phyloP scores from a whole-genome alignment of 2,888 invertebrate genomes.

The Lypha dubia region DNA sequence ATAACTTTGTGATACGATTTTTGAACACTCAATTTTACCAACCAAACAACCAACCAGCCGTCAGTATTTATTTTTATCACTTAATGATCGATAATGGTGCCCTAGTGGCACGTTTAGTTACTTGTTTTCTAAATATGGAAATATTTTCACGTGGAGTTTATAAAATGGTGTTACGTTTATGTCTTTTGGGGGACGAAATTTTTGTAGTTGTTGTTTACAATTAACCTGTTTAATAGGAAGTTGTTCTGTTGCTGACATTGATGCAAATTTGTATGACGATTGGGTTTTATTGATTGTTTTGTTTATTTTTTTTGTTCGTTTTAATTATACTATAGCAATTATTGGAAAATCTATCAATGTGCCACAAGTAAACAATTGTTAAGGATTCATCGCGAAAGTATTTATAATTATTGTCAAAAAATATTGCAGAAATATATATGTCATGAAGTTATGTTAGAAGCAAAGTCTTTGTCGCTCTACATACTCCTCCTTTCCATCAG shows the following conservation, averaged over 20 bases:
- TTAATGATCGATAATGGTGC: not conserved
- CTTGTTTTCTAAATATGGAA: not conserved
- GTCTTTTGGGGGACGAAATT: not conserved
- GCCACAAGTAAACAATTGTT: not conserved
- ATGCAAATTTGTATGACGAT: slow-evolving; percentile 19
- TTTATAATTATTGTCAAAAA: not conserved
- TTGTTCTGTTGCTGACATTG: slow-evolving; percentile 22
- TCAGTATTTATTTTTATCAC: not conserved
- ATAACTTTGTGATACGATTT: slow-evolving; percentile 34
- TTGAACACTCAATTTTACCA: not conserved
- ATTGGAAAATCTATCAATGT: not conserved
- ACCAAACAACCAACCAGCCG: no score
- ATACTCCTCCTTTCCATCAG: no score
- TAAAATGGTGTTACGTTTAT: not conserved
- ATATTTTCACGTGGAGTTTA: not conserved
- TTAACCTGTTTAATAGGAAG: not conserved
- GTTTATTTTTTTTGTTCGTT: not conserved
- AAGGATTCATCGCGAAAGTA: not conserved
- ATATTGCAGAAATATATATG: not conserved
- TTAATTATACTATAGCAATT: not conserved
- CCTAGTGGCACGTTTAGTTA: slow-evolving; percentile 6
- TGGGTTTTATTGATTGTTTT: not conserved
- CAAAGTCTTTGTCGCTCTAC: no score
- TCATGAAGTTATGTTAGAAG: no score
- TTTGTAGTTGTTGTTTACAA: not conserved